A percentile compares a stretch with the other conserved stretches of the same genome.
Conservation (phyloP, 2,888 invertebrate genomes). For the Diarsia rubi region DNA sequence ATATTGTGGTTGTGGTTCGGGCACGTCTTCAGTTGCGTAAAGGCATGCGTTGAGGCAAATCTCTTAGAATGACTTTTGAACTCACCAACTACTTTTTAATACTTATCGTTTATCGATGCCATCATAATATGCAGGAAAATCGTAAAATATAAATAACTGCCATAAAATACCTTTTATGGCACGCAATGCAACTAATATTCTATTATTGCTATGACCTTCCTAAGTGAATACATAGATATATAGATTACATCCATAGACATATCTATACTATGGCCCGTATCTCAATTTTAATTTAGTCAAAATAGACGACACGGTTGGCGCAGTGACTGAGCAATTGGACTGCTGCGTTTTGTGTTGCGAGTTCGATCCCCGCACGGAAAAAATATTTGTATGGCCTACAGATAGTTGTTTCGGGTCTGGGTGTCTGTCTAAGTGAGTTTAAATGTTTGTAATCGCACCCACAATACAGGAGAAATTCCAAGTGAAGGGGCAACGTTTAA, state of each 20-base stretch:
- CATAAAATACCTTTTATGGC: background rate
- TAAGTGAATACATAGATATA: background rate
- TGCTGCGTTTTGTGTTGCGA: no score
- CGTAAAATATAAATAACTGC: background rate
- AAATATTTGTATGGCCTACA: no score
- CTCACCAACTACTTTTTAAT: background rate
- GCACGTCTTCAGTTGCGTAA: conserved; percentile 1
- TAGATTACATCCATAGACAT: background rate
- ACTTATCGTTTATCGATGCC: background rate
- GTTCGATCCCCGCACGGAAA: no score
- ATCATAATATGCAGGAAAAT: background rate
- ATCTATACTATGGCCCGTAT: background rate
- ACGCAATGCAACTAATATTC: background rate
- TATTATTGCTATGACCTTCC: background rate
- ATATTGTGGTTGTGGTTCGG: background rate
- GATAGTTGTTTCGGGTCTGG: no score
- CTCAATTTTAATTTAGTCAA: no score
- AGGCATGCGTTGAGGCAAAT: conserved; percentile 11
- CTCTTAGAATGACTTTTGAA: conserved; percentile 1
- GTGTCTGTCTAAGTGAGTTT: no score
- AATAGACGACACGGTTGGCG: no score
- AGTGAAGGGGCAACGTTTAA: no score
- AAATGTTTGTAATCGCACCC: no score
- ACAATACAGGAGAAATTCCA: no score
- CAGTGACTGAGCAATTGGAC: no score